Evolutionary conservation across 2,888 invertebrate genomes (phyloP).

Genomic region (Exephanes ischioxanthus): DNA sequence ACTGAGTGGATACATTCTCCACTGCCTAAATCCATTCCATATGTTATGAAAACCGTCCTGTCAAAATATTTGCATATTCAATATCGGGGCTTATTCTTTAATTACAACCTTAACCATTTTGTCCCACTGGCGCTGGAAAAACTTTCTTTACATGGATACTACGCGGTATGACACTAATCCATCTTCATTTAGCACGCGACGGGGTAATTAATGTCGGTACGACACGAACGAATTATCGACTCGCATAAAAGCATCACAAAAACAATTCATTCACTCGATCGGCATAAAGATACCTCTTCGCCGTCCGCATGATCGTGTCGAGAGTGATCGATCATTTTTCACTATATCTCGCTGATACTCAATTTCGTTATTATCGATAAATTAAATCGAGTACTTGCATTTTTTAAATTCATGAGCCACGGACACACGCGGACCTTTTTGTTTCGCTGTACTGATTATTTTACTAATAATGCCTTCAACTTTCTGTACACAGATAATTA

Average conservation of each 20-base stretch:
- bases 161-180: neutral
- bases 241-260: neutral
- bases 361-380: neutral
- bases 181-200: slow-evolving; percentile 3
- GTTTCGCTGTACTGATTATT: neutral
- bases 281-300: neutral
- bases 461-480: neutral
- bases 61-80: too few relatives aligned
- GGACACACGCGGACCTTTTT: neutral
- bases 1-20: too few relatives aligned
- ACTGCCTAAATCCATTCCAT: too few relatives aligned
- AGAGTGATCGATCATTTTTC: neutral
- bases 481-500: too few relatives aligned
- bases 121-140: neutral
- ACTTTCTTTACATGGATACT: neutral
- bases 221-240: slow-evolving; percentile 3
- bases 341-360: neutral
- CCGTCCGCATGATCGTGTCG: slow-evolving; percentile 1
- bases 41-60: too few relatives aligned
- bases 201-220: neutral
- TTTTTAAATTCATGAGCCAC: too few relatives aligned
- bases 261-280: neutral
- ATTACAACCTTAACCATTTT: too few relatives aligned
- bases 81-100: too few relatives aligned
- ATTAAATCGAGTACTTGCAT: neutral